Evolutionary conservation across 1,140 invertebrate species (phyloP).

Genomic region (Hyposmocoma kahamanoa): DNA sequence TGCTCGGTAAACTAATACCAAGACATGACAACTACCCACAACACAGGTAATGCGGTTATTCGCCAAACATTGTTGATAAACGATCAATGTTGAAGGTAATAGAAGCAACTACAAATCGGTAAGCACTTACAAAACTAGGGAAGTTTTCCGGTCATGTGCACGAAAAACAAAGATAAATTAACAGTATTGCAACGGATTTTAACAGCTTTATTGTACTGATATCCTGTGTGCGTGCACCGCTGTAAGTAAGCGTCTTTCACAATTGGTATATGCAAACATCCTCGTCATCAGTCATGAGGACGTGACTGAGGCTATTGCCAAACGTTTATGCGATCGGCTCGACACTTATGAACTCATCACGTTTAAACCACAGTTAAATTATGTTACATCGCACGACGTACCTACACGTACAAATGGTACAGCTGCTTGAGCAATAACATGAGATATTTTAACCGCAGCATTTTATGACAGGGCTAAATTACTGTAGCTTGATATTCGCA

Average conservation of each 20-base stretch:
- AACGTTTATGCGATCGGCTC: slow-evolving; percentile 30
- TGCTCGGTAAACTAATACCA: too few relatives aligned
- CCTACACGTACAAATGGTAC: slow-evolving; percentile 26
- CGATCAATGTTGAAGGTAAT: too few relatives aligned
- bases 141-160: too few relatives aligned
- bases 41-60: too few relatives aligned
- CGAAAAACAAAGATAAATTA: too few relatives aligned
- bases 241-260: slow-evolving; percentile 18
- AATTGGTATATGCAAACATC: slow-evolving; percentile 18
- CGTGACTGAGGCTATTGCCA: slow-evolving; percentile 30
- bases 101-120: too few relatives aligned
- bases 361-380: slow-evolving; percentile 55
- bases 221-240: too few relatives aligned
- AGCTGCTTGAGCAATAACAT: slow-evolving; percentile 44
- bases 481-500: slow-evolving; percentile 20
- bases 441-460: slow-evolving; percentile 39
- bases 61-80: too few relatives aligned
- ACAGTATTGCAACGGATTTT: too few relatives aligned
- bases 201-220: too few relatives aligned
- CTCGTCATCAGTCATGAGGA: slow-evolving; percentile 28
- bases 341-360: slow-evolving; percentile 48
- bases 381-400: slow-evolving; percentile 30
- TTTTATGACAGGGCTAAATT: slow-evolving; percentile 55
- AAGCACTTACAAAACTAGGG: too few relatives aligned
- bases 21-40: too few relatives aligned